These are phyloP conservation scores for Melanogrammus aeglefinus DNA, from an alignment of 2,797 vertebrate genomes.

Conservation along the genomic window DNA sequence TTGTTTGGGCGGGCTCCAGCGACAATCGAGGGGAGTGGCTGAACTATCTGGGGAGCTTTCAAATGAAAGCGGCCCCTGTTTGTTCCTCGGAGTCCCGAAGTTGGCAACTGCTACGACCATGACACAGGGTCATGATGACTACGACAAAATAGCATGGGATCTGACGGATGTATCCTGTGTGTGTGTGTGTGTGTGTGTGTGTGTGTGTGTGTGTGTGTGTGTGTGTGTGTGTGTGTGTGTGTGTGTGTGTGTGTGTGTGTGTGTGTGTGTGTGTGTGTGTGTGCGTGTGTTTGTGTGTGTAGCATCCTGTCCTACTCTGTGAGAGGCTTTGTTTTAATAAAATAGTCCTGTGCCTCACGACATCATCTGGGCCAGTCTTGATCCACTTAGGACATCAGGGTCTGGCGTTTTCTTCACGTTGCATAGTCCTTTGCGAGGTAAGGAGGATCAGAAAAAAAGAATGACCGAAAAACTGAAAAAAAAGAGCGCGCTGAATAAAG, in stretches of 20 bases:
- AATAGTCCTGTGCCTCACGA: neutral
- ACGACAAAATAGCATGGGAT: conserved; percentile 22
- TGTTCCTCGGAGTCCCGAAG: neutral
- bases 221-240: neutral
- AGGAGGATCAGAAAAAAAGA: conserved; percentile 29
- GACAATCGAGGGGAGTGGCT: neutral
- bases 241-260: too few relatives aligned
- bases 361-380: neutral
- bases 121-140: conserved; percentile 18
- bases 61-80: neutral
- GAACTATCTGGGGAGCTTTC: neutral
- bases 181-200: neutral
- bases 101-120: neutral
- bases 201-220: neutral
- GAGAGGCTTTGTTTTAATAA: neutral
- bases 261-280: too few relatives aligned
- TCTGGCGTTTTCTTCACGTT: conserved; percentile 42
- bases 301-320: conserved; percentile 6
- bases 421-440: conserved; percentile 56
- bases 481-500: neutral
- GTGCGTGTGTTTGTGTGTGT: neutral
- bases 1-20: neutral
- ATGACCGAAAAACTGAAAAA: neutral
- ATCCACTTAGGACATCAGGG: conserved; percentile 23
- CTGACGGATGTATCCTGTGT: conserved; percentile 35